phyloP scores from a whole-genome alignment of 2,797 vertebrate species.

The Danio kyathit region DNA sequence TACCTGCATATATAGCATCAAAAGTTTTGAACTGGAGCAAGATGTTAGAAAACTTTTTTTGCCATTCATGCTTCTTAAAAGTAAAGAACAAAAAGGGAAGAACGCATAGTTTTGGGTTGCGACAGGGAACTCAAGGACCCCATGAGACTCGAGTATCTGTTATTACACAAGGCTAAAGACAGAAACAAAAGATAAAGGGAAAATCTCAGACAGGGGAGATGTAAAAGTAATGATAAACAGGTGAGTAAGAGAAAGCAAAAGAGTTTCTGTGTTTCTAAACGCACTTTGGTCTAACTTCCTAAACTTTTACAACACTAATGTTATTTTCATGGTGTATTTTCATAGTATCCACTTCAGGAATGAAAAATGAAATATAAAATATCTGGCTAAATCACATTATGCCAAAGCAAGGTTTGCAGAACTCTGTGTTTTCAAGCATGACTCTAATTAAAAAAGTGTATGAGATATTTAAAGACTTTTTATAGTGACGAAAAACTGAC shows the following conservation, averaged over 20 bases:
- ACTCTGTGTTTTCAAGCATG: background rate
- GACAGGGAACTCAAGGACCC: background rate
- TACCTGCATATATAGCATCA: background rate
- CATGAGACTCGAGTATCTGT: slow-evolving; percentile 12
- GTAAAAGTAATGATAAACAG: slow-evolving; percentile 17
- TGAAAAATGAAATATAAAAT: background rate
- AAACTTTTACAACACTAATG: slow-evolving; percentile 21
- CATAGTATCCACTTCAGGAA: slow-evolving; percentile 3
- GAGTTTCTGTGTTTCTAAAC: slow-evolving; percentile 10
- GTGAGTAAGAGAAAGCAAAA: slow-evolving; percentile 20
- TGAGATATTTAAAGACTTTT: background rate
- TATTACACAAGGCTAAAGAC: slow-evolving; percentile 11
- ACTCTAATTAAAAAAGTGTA: background rate
- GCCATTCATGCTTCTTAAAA: background rate
- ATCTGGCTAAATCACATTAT: background rate
- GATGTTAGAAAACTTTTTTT: background rate
- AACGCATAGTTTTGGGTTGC: background rate
- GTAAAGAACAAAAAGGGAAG: background rate
- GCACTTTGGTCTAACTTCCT: slow-evolving; percentile 16
- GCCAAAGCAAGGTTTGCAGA: background rate
- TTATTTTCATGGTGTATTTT: slow-evolving; percentile 18
- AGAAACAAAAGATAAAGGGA: slow-evolving; percentile 20
- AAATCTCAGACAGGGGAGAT: slow-evolving; percentile 2
- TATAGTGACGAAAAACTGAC: background rate
- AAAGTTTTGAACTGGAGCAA: background rate